Base-by-base conservation (phyloP, 2,888 invertebrate genomes). In the Rhimphoctona megacephalus region DNA sequence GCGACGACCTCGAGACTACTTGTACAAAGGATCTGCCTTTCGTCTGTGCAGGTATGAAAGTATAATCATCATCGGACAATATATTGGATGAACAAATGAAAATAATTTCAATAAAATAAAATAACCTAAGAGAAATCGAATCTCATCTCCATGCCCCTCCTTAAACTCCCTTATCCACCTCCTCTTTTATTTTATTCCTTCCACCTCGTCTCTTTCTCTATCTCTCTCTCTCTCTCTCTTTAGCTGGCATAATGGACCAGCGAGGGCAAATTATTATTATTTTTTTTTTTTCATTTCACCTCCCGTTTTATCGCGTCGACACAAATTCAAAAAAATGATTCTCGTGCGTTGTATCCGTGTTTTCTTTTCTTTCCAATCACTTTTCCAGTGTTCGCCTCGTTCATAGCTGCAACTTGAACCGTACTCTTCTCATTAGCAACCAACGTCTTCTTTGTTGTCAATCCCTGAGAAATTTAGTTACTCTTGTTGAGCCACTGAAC, bases 31-130 rank as follows among this genome's bases (percentile, higher is more conserved):
- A 96, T 90, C 90, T 92, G 89, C 92, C 93, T 85, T 93, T 93
- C 91, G 91, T 95, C 94, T 96, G 96, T 95, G 95, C 96, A 96
- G 96, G 96, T 96, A 96, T 93, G 94, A 89, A 61, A 61, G 49
- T 77, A 61, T 30, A 17, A 61, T 61, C 61, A 17, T 30, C 61
- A 69, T 76, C 81, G n/a, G 39, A n/a, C 6, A 36, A 25, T n/a
- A 39, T 74, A 64, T 70, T 9, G 17, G 61, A 79, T 73, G 36
- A 61, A 22, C 17, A 11, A 69, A 54, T 69, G 46, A 61, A 67
- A 67, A 83, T 33, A 9, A 74, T 72, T 46, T 61, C 2, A 61
- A 61, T 61, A 30, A 78, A 67, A 54, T 30, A 30, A 72, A 83
- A 64, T 43, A 43, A 43, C 17, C 17, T 6, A 73, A 49, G n/a